Evolutionary conservation across 1,140 invertebrate genomes (phyloP), one percentile per base, ranked within the genome.

Genomic region (Drosophila orena): DNA sequence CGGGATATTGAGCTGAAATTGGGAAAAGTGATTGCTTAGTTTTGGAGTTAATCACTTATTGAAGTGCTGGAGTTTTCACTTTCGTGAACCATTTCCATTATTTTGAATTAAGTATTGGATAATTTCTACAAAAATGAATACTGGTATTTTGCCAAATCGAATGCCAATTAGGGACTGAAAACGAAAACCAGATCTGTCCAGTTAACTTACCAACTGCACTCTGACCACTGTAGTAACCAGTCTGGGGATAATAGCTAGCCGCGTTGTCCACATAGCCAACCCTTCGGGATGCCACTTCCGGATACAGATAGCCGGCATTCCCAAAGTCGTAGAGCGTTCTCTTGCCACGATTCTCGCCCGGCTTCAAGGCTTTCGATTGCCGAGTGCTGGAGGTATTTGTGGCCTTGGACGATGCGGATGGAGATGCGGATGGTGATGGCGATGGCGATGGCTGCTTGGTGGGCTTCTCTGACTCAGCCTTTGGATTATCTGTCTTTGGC

Each of bases 321-420:
- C 85, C 91, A 27, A 92, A 92, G 55, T 92, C 88, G 42, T 84
- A 92, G 46, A 92, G 77, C 10, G 91, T 92, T 8, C 91, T 83
- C 50, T 92, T 92, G 59, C 91, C 91, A 4, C 91, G 91, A 61
- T 90, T 90, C 38, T 92, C 91, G 15, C 78, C 81, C 1, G 79
- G 58, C 66, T 86, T 88, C 57, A 88, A 15, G 1, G 71, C 27
- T 53, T 88, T 89, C n/a, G 84, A 90, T 14, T 80, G 76, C 3
- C 85, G 69, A 1, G 77, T 57, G 10, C 46, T 57, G 15, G 57
- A 55, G 10, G 24, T 59, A 4, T 37, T 42, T 40, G 54, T n/a
- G 24, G 42, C 12, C 44, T 57, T 40, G 43, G 54, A 37, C 0
- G 75, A 30, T 12, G 55, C 49, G 15, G 24, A 38, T 7, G 79